These are phyloP conservation scores for Euplagia quadripunctaria DNA, from an alignment of 2,888 invertebrate species.

Conservation along the genomic window DNA sequence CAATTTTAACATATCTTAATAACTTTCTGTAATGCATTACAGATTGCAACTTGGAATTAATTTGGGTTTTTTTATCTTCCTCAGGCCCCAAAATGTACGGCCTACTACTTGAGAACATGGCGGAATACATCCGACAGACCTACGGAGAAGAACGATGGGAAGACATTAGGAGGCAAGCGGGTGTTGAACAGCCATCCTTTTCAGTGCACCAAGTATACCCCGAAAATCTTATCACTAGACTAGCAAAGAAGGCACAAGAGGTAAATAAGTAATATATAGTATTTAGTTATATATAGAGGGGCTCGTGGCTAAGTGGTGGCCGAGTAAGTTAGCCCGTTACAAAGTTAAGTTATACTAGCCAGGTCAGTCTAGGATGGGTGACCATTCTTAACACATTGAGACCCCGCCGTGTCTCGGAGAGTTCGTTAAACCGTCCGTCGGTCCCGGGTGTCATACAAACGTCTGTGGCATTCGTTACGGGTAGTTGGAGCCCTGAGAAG, in stretches of 20 bases:
- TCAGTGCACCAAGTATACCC: slow-evolving; percentile 97
- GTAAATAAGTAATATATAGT: slow-evolving; percentile 74
- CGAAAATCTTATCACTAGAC: slow-evolving; percentile 94
- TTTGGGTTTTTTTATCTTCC: slow-evolving; percentile 3
- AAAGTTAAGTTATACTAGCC: no score
- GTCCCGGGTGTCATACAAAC: no score
- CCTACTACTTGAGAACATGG: slow-evolving; percentile 96
- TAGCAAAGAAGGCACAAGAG: slow-evolving; percentile 95
- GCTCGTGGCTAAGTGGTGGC: no score
- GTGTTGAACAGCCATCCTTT: slow-evolving; percentile 95
- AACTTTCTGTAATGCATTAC: not conserved
- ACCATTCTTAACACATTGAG: no score
- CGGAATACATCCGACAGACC: slow-evolving; percentile 96
- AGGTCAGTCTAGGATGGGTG: no score
- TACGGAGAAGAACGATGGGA: slow-evolving; percentile 98
- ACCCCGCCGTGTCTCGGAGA: no score
- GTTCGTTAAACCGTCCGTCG: no score
- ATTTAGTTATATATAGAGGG: not conserved
- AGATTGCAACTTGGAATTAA: not conserved
- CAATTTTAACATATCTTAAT: not conserved
- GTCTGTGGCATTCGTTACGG: no score
- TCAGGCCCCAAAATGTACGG: slow-evolving; percentile 94
- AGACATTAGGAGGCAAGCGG: slow-evolving; percentile 94
- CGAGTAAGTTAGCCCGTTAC: no score
- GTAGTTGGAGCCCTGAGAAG: no score